Evolutionary conservation across 2,113 vertebrate genomes (phyloP).

Genomic region (Chaenogobius annularis): DNA sequence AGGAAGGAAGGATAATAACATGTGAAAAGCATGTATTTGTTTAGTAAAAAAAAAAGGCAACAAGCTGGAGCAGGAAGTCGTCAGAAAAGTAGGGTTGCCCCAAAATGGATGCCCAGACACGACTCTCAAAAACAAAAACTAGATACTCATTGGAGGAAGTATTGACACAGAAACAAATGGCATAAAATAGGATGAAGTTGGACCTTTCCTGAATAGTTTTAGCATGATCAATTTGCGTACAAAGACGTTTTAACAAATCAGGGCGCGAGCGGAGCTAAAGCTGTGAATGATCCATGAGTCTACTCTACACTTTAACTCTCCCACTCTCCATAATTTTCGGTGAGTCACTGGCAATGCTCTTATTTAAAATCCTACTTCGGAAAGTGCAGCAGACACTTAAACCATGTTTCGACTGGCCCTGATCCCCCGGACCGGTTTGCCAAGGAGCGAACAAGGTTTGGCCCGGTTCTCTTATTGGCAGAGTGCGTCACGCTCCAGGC

Average conservation of each 20-base stretch:
- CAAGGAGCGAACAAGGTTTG: no score
- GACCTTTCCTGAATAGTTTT: no score
- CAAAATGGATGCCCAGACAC: neutral
- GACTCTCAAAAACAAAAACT: no score
- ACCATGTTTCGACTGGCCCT: no score
- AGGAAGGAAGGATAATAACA: neutral
- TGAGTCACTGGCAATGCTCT: neutral
- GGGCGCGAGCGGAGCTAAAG: neutral
- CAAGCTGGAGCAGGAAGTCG: neutral
- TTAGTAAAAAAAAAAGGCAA: neutral
- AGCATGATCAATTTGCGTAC: no score
- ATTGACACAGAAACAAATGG: no score
- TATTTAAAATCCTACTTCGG: neutral
- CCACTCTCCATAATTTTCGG: neutral
- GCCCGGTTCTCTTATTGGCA: no score
- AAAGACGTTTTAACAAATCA: neutral
- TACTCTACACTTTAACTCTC: neutral
- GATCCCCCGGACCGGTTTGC: no score
- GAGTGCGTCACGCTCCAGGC: no score
- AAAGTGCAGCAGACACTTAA: neutral
- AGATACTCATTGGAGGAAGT: no score
- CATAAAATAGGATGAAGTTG: no score
- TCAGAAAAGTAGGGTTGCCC: no score
- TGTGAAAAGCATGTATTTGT: neutral
- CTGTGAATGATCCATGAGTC: neutral